Evolutionary conservation across 2,113 vertebrate species (phyloP).

Genomic region (Ahaetulla prasina): DNA sequence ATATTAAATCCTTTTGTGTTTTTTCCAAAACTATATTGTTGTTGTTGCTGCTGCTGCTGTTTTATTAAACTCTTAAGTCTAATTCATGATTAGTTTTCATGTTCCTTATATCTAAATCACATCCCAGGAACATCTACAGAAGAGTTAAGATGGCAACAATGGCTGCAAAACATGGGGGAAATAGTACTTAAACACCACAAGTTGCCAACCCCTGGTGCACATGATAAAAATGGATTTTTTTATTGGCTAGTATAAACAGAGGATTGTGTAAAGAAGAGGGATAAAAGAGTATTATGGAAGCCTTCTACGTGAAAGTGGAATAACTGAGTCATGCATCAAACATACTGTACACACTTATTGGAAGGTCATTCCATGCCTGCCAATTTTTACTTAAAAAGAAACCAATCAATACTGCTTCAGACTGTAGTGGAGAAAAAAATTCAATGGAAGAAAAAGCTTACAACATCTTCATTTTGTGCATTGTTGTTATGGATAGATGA

Average conservation of each 20-base stretch:
- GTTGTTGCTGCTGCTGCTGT: not conserved
- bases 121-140: not conserved
- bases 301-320: too few species aligned
- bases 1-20: not conserved
- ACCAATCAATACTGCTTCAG: not conserved
- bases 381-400: not conserved
- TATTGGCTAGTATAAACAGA: not conserved
- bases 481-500: not conserved
- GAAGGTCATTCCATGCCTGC: not conserved
- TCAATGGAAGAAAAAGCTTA: not conserved
- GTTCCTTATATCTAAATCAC: not conserved
- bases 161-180: not conserved
- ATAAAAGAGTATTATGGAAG: not conserved
- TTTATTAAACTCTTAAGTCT: not conserved
- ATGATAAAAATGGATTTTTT: not conserved
- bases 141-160: not conserved
- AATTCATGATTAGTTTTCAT: not conserved
- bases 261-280: not conserved
- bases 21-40: not conserved
- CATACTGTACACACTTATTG: not conserved
- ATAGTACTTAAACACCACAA: not conserved
- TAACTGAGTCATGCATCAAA: not conserved
- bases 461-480: not conserved
- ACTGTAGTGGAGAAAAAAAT: not conserved
- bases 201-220: not conserved